Evolutionary conservation across 2,888 invertebrate genomes (phyloP).

Genomic region (Drosophila melanosoma): DNA sequence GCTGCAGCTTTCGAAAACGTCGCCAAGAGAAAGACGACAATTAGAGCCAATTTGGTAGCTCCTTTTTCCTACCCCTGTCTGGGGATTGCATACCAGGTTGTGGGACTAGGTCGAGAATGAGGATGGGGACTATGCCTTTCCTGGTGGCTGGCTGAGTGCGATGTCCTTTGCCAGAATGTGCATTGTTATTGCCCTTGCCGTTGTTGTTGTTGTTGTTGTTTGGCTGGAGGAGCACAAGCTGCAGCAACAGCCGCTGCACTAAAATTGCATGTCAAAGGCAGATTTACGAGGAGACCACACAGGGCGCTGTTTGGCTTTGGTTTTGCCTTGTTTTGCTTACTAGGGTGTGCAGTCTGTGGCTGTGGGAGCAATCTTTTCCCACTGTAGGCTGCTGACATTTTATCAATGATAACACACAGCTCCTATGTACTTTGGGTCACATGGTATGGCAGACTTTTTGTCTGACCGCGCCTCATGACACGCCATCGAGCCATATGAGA

Average conservation of each 20-base stretch:
- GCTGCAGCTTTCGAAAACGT: constrained; percentile 36
- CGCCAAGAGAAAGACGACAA: constrained; percentile 64
- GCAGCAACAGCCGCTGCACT: constrained; percentile 75
- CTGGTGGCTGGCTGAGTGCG: constrained; percentile 53
- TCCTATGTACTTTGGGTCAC: constrained; percentile 11
- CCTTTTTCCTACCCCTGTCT: constrained; percentile 9
- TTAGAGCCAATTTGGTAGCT: constrained; percentile 75
- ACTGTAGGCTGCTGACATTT: constrained; percentile 29
- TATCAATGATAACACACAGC: constrained; percentile 47
- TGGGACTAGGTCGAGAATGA: not conserved
- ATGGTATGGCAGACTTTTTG: constrained; percentile 51
- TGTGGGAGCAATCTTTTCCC: not conserved
- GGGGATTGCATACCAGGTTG: constrained; percentile 17
- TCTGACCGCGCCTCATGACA: constrained; percentile 41
- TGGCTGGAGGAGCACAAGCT: constrained; percentile 29
- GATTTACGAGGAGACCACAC: constrained; percentile 69
- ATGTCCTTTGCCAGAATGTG: constrained; percentile 70
- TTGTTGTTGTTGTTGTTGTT: constrained; percentile 15
- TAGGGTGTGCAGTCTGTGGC: too few relatives aligned
- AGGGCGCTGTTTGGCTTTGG: constrained; percentile 28
- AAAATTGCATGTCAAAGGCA: constrained; percentile 80
- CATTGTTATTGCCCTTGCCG: constrained; percentile 43
- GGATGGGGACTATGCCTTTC: not conserved
- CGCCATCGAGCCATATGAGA: constrained; percentile 61
- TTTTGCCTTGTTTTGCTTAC: constrained; percentile 23